phyloP scores from a whole-genome alignment of 2,797 vertebrate species.

The Okamejei kenojei region DNA sequence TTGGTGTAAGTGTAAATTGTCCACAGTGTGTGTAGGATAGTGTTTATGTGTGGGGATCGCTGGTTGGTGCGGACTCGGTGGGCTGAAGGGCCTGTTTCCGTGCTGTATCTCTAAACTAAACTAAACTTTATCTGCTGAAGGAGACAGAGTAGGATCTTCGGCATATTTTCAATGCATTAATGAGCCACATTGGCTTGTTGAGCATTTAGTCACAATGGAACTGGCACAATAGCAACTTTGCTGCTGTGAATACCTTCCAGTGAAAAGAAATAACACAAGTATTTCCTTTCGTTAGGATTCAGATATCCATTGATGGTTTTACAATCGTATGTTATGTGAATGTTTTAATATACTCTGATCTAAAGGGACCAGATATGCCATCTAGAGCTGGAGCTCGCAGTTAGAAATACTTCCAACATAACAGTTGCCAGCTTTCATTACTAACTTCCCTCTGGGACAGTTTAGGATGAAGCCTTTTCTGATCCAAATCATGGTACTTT shows the following conservation, averaged over 20 bases:
- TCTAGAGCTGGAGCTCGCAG: not conserved
- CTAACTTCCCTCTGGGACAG: not conserved
- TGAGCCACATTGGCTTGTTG: not conserved
- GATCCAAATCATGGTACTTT: not conserved
- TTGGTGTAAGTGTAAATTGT: too few species aligned
- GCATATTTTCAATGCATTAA: not conserved
- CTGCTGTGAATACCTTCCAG: not conserved
- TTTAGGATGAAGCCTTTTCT: not conserved
- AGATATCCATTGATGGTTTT: not conserved
- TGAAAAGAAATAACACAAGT: not conserved
- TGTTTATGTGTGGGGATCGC: too few species aligned
- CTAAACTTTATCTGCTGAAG: not conserved
- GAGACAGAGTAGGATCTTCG: not conserved
- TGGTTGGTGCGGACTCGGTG: too few species aligned
- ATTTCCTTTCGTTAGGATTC: not conserved
- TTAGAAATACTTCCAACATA: not conserved
- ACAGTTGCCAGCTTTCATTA: not conserved
- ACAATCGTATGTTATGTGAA: not conserved
- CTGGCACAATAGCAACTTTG: not conserved
- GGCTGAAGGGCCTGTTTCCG: too few species aligned
- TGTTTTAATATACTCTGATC: not conserved
- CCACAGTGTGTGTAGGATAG: too few species aligned
- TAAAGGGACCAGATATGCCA: not conserved
- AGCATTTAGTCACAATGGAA: not conserved
- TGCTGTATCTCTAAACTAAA: too few species aligned